Evolutionary conservation across 2,888 invertebrate genomes (phyloP), one percentile per base, ranked within the genome.

Genomic region (Orthosia gothica): DNA sequence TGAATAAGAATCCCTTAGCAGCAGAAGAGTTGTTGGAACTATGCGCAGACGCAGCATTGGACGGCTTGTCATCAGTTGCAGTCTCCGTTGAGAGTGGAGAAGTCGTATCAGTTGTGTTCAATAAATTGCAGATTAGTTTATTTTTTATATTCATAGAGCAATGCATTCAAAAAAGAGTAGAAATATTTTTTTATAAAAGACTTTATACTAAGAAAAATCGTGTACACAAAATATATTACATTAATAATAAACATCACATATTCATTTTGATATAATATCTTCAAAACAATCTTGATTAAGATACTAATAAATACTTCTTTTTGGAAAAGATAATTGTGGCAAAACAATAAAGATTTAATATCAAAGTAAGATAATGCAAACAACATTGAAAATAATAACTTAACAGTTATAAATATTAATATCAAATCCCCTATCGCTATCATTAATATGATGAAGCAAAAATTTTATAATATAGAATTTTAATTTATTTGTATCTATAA

Each of bases 61-160:
- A 98, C 88, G 97, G 98, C 0, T 96, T 97, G 0, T 97, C 98
- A 0, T 85, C 98, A 58, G 96, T 97, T 0, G 97, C 97, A 0
- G 92, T 97, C 1, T 97, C 97, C 71, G 93, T 95, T 15, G 88
- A 90, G 1, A 97, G 93, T 0, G 96, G 96, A 0, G 94, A 96
- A 86, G 97, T 98, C 2, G 97, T 95, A 4, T 97, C 97, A 0
- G 97, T 97, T 4, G 91, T 97, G 4, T 97, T 98, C 87, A 98
- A 98, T 91, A 98, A 98, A 94, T 93, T 98, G 74, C 97, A 98
- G 94, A 98, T 97, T 72, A 16, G 45, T 32, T 32, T 32, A 4
- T 32, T 32, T 32, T 32, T 32, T 32, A 4, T 32, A 32, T 32
- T 32, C 32, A 32, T 32, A 32, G 32, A 32, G 32, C 32, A 32